Conservation (phyloP, 2,113 vertebrate species). For the Sander lucioperca region DNA sequence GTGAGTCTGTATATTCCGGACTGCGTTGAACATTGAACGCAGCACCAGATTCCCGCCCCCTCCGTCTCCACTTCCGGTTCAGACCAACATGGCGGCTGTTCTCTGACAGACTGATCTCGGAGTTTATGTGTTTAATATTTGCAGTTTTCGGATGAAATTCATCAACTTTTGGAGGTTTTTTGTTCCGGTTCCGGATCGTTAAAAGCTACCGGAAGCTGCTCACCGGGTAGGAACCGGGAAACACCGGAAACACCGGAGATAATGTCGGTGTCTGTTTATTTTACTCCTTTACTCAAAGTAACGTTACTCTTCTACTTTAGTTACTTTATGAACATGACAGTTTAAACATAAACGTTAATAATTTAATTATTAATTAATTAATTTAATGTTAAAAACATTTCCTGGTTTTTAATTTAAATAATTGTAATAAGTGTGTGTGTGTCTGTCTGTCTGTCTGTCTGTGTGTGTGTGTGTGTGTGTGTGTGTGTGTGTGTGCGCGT, state of each 20-base stretch:
- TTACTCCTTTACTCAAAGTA: not conserved
- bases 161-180: not conserved
- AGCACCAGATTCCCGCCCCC: slow-evolving; percentile 13
- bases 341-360: too few species aligned
- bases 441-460: rapidly evolving
- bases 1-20: not conserved
- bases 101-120: not conserved
- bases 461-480: too few species aligned
- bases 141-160: too few species aligned
- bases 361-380: too few species aligned
- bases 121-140: not conserved
- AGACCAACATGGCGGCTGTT: slow-evolving; percentile 63
- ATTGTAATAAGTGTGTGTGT: too few species aligned
- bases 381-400: too few species aligned
- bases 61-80: slow-evolving; percentile 38
- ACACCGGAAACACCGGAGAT: not conserved
- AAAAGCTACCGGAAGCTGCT: too few species aligned
- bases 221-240: slow-evolving; percentile 17
- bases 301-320: too few species aligned
- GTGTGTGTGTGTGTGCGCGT: too few species aligned
- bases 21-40: not conserved
- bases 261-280: not conserved
- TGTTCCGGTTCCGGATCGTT: too few species aligned
- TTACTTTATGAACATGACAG: too few species aligned
- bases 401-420: too few species aligned